Evolutionary conservation across 2,888 invertebrate species (phyloP).

Genomic region (Ophion slaviceki): DNA sequence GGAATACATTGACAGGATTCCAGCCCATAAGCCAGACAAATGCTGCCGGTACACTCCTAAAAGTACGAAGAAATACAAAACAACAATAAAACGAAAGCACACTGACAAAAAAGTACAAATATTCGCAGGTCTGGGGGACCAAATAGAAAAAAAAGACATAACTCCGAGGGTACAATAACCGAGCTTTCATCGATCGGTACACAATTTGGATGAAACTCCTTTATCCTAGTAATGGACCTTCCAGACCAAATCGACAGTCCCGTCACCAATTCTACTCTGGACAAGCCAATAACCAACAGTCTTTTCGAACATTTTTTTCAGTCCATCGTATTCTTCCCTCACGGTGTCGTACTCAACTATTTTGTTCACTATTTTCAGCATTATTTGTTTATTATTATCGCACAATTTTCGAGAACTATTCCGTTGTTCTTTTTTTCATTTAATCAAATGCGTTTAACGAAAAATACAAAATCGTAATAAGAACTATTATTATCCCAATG

Average conservation of each 20-base stretch:
- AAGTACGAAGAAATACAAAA: constrained; percentile 68
- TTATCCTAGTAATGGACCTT: constrained; percentile 33
- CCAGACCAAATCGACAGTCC: background rate
- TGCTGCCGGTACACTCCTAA: constrained; percentile 98
- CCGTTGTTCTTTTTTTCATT: no score
- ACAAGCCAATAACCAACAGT: background rate
- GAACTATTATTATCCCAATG: no score
- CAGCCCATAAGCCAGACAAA: constrained; percentile 97
- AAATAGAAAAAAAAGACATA: constrained; percentile 36
- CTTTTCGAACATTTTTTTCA: background rate
- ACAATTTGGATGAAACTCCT: constrained; percentile 55
- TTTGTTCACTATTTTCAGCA: no score
- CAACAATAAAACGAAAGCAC: constrained; percentile 11
- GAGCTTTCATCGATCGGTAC: constrained; percentile 57
- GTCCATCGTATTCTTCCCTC: background rate
- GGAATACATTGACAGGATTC: constrained; percentile 97
- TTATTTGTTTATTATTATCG: no score
- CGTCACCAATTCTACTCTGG: background rate
- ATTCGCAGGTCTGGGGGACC: constrained; percentile 24
- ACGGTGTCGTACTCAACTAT: background rate
- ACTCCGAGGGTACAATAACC: constrained; percentile 37
- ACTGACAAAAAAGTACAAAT: constrained; percentile 31
- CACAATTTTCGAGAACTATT: no score
- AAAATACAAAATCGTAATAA: no score
- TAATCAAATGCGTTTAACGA: no score